phyloP scores from a whole-genome alignment of 2,113 vertebrate genomes.

The Lophura nycthemera region DNA sequence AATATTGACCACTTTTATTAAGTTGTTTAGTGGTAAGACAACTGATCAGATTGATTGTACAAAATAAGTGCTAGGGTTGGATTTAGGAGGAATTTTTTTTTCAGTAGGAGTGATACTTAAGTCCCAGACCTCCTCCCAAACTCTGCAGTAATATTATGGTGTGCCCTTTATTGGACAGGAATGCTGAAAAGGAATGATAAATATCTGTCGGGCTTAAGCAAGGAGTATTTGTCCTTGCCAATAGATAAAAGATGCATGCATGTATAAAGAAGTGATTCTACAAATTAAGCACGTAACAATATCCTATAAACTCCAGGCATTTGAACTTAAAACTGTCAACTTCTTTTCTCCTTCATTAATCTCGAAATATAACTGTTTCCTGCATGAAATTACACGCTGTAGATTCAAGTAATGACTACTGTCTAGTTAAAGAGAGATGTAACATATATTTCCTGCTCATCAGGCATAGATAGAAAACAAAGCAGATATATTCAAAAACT shows the following conservation, averaged over 20 bases:
- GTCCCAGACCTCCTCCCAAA: neutral
- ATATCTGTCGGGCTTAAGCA: neutral
- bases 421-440: constrained; percentile 45
- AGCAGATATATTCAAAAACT: neutral
- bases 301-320: constrained; percentile 34
- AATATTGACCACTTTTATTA: neutral
- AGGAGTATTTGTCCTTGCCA: constrained; percentile 22
- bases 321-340: constrained; percentile 41
- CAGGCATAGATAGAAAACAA: neutral
- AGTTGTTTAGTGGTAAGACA: neutral
- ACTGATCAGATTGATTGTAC: neutral
- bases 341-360: constrained; percentile 51
- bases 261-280: constrained; percentile 17
- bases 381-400: constrained; percentile 24
- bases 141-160: neutral
- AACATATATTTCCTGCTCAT: constrained; percentile 30
- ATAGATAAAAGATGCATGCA: neutral
- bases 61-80: neutral
- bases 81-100: neutral
- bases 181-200: neutral
- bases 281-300: constrained; percentile 37
- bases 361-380: constrained; percentile 39
- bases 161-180: rapidly evolving
- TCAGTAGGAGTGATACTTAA: neutral
- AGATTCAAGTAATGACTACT: constrained; percentile 55